Evolutionary conservation across 2,113 vertebrate species (phyloP), one percentile per base, ranked within the genome.

Genomic region (Vombatus ursinus): DNA sequence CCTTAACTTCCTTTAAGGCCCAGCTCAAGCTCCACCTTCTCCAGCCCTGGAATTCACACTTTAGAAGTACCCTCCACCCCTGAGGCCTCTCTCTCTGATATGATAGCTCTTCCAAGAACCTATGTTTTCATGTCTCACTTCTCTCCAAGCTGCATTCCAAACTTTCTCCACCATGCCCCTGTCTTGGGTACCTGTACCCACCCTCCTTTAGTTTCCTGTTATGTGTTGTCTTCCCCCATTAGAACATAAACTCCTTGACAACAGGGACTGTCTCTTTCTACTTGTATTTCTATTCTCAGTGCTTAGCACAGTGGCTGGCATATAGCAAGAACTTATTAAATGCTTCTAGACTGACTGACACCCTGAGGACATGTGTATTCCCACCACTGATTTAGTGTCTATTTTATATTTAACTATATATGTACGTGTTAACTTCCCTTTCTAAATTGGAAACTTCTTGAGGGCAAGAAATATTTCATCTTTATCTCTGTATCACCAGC

Each of bases 401-500:
- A n/a, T n/a, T 77, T 77, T 77, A n/a, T 77, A 77, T 3, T 77
- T 77, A n/a, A 37, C 37, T n/a, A 19, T n/a, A n/a, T n/a, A 77
- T 6, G 3, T 77, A 16, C 12, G 16, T 37, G 31, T 68, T 68
- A 68, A 37, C 31, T n/a, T 77, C 31, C 6, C 16, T 22, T 89
- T 54, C 61, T 93, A 94, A 68, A 92, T 53, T 95, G 37, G 89
- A 61, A 96, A 92, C 52, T 92, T 89, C 95, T 50, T 52, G 26
- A 93, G 48, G 95, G 68, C 28, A 52, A 49, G 47, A 7, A 90
- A 28, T 57, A 57, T 9, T 57, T 61, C 94, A 94, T 90, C 96
- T 96, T 96, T 95, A 94, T 8, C 94, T 92, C 28, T 49, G 90
- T 92, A 94, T 90, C 52, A 48, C 44, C 50, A 96, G 94, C 25